Evolutionary conservation across 2,888 invertebrate genomes (phyloP).

Genomic region (Ommatoiulus sabulosus): DNA sequence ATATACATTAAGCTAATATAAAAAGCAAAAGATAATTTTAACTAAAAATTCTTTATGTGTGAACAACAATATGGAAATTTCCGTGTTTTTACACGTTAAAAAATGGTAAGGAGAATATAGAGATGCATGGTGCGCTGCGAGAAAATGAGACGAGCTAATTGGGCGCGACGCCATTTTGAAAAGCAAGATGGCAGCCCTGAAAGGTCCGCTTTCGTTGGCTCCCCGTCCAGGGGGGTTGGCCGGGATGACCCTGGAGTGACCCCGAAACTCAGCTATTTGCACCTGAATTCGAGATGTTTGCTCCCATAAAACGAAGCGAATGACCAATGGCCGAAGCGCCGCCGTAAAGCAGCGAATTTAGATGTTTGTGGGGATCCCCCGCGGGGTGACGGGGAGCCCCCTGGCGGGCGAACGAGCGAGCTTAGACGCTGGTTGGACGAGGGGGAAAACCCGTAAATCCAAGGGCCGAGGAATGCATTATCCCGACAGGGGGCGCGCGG

Average conservation of each 20-base stretch:
- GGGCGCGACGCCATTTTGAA: constrained; percentile 11
- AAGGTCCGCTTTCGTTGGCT: not conserved
- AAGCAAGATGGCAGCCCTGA: not conserved
- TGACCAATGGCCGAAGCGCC: constrained; percentile 29
- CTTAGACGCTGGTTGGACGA: not conserved
- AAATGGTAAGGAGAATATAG: too few species aligned
- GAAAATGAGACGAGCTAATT: too few species aligned
- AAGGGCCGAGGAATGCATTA: not conserved
- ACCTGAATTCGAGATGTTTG: not conserved
- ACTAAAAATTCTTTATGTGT: too few species aligned
- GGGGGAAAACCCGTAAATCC: constrained; percentile 14
- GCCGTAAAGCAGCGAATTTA: constrained; percentile 22
- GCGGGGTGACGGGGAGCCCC: not conserved
- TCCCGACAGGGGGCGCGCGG: not conserved
- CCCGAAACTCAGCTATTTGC: not conserved
- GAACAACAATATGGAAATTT: too few species aligned
- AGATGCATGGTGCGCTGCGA: too few species aligned
- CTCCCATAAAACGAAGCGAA: not conserved
- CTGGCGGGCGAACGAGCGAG: not conserved
- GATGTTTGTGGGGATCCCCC: not conserved
- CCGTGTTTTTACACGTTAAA: too few species aligned
- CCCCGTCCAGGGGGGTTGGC: not conserved
- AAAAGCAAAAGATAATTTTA: too few species aligned
- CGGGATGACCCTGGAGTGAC: not conserved
- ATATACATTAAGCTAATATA: too few species aligned